phyloP scores from a whole-genome alignment of 2,888 invertebrate species.

The Chrysolina americana region DNA sequence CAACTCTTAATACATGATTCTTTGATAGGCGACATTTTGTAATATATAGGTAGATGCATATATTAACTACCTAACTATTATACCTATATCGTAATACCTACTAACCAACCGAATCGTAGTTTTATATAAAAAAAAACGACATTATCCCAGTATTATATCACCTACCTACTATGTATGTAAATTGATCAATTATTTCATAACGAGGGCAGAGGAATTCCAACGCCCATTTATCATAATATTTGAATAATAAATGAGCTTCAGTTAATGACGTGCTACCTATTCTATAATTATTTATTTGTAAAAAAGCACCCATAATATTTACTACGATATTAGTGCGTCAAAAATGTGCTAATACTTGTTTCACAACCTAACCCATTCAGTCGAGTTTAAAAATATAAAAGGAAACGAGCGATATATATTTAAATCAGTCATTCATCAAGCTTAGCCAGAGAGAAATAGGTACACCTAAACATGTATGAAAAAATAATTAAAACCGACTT shows the following conservation, averaged over 20 bases:
- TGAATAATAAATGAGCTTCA: background rate
- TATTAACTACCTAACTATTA: no score
- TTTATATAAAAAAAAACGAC: background rate
- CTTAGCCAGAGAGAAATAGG: background rate
- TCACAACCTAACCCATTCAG: slow-evolving; percentile 2
- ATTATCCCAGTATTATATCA: no score
- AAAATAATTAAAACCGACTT: slow-evolving; percentile 59
- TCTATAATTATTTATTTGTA: slow-evolving; percentile 4
- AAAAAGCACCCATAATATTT: slow-evolving; percentile 6
- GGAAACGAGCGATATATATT: slow-evolving; percentile 2
- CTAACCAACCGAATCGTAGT: background rate
- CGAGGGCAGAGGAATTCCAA: background rate
- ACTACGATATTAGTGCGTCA: background rate
- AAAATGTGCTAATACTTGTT: slow-evolving; percentile 6
- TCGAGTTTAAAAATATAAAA: slow-evolving; percentile 5
- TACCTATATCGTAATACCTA: no score
- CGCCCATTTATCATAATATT: background rate
- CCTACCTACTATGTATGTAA: background rate
- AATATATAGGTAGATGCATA: no score
- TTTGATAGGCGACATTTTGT: no score
- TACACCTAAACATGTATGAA: slow-evolving; percentile 57
- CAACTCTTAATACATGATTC: no score
- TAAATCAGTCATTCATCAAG: background rate
- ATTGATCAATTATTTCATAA: background rate
- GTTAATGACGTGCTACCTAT: slow-evolving; percentile 1